Evolutionary conservation across 2,888 invertebrate species (phyloP).

Genomic region (Ernsta delagoae): DNA sequence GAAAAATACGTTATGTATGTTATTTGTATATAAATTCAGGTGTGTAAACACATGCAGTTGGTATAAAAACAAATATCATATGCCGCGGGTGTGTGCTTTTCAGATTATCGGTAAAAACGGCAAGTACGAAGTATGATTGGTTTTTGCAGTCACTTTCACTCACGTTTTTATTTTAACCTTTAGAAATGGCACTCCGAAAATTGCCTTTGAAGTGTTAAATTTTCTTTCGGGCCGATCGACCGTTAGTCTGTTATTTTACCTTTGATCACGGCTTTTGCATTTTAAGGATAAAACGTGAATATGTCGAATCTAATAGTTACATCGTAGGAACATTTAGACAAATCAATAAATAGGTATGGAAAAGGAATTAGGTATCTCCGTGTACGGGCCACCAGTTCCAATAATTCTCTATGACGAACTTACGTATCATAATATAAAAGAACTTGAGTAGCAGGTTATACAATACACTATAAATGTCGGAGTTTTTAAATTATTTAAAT

Average conservation of each 20-base stretch:
- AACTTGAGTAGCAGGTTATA: too few species aligned
- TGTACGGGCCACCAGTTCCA: too few species aligned
- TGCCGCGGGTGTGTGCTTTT: background rate
- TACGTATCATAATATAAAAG: too few species aligned
- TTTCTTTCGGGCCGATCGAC: slow-evolving; percentile 24
- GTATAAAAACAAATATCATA: too few species aligned
- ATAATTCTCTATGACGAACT: too few species aligned
- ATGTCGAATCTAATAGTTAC: background rate
- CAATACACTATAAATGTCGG: too few species aligned
- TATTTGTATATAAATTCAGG: too few species aligned
- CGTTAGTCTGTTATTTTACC: slow-evolving; percentile 22
- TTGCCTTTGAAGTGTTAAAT: slow-evolving; percentile 36
- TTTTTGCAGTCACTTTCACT: slow-evolving; percentile 24
- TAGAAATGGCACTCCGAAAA: slow-evolving; percentile 17
- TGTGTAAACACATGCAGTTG: too few species aligned
- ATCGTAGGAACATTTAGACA: background rate
- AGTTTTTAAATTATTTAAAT: too few species aligned
- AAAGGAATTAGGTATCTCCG: too few species aligned
- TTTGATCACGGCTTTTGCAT: slow-evolving; percentile 24
- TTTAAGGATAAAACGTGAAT: background rate
- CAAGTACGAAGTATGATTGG: slow-evolving; percentile 1
- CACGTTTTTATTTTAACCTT: slow-evolving; percentile 21
- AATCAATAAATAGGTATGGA: too few species aligned
- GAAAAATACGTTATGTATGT: too few species aligned
- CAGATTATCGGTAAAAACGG: background rate